These are phyloP conservation scores for Euzophera pinguis DNA, from an alignment of 2,888 invertebrate genomes.

Conservation along the genomic window DNA sequence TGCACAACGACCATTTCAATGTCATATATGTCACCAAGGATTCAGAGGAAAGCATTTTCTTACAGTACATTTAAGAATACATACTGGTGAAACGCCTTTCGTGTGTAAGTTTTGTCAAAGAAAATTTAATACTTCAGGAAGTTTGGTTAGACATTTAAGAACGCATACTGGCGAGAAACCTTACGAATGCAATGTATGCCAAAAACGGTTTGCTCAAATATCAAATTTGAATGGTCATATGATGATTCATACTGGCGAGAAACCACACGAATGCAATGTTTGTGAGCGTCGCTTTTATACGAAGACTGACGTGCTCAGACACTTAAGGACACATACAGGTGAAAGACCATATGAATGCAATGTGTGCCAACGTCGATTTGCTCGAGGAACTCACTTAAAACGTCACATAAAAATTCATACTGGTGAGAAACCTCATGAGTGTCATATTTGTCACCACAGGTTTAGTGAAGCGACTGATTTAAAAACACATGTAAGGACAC, in stretches of 20 bases:
- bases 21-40: not conserved
- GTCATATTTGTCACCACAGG: slow-evolving; percentile 3
- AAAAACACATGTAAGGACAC: not conserved
- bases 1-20: not conserved
- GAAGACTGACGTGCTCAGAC: not conserved
- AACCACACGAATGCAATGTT: not conserved
- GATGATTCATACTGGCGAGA: slow-evolving; percentile 3
- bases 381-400: not conserved
- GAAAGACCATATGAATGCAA: slow-evolving; percentile 3
- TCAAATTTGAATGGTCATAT: not conserved
- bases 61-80: not conserved
- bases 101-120: not conserved
- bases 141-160: not conserved
- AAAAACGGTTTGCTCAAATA: not conserved
- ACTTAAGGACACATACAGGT: slow-evolving; percentile 1
- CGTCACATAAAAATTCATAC: slow-evolving; percentile 1
- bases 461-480: slow-evolving; percentile 2
- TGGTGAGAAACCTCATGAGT: slow-evolving; percentile 5
- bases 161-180: slow-evolving; percentile 8
- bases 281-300: slow-evolving; percentile 3
- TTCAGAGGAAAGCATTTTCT: not conserved
- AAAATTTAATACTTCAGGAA: not conserved
- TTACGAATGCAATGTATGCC: slow-evolving; percentile 3
- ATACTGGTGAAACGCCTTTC: not conserved
- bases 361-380: not conserved